Evolutionary conservation across 1,140 invertebrate genomes (phyloP).

Genomic region (Araneus ventricosus): DNA sequence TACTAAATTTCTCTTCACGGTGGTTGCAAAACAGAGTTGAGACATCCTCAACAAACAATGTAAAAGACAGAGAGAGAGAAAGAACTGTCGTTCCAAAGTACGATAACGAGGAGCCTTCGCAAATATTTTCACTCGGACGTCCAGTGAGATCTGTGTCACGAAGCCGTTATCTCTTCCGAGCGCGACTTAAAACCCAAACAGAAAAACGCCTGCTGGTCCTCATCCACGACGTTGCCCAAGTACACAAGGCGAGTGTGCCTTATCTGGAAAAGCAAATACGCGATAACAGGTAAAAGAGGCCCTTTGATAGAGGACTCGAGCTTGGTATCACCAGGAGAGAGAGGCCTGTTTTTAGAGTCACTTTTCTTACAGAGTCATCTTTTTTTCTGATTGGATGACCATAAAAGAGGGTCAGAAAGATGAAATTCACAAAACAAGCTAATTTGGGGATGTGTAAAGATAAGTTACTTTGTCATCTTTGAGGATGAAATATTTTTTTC

Average conservation of each 20-base stretch:
- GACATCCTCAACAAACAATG: background rate
- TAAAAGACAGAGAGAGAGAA: background rate
- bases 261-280: constrained; percentile 5
- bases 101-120: background rate
- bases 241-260: background rate
- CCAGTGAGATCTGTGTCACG: constrained; percentile 32
- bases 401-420: too few species aligned
- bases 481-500: too few species aligned
- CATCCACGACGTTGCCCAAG: background rate
- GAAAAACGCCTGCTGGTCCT: constrained; percentile 24
- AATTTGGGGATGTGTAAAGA: too few species aligned
- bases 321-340: background rate
- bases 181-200: constrained; percentile 12
- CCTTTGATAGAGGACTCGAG: background rate
- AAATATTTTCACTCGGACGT: constrained; percentile 9
- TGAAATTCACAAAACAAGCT: too few species aligned
- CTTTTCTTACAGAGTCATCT: background rate
- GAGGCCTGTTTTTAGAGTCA: background rate
- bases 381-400: too few species aligned
- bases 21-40: background rate
- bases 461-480: too few species aligned
- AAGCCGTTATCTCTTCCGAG: background rate
- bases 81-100: background rate
- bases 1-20: background rate
- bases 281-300: constrained; percentile 18